Conservation (phyloP, 2,888 invertebrate species). For the Lottia gigantea region DNA sequence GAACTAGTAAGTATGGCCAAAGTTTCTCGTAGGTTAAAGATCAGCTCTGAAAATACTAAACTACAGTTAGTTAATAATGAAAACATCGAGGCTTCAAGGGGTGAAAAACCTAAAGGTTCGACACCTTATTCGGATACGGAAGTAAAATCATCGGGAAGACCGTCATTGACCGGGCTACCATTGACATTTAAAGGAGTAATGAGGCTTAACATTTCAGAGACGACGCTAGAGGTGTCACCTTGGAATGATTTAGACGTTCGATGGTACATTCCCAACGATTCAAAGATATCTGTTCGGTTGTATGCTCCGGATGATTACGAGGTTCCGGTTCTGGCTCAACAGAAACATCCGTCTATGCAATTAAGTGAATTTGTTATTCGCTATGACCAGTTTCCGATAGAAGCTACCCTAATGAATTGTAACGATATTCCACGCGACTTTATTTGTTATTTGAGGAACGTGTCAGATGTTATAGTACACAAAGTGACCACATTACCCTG, state of each 20-base stretch:
- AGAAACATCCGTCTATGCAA: conserved; percentile 20
- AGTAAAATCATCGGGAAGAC: conserved; percentile 32
- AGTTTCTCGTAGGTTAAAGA: conserved; percentile 44
- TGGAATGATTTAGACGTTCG: conserved; percentile 40
- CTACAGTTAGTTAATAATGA: too few species aligned
- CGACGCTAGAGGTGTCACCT: conserved; percentile 45
- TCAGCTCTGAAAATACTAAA: conserved; percentile 31
- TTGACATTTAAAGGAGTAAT: conserved; percentile 44
- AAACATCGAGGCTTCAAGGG: not conserved
- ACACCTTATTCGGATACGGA: conserved; percentile 24
- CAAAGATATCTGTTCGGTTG: conserved; percentile 33
- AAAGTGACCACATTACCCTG: conserved; percentile 41
- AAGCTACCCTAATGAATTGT: conserved; percentile 42
- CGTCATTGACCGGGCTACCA: conserved; percentile 37
- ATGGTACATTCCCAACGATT: conserved; percentile 45
- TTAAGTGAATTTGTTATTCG: conserved; percentile 39
- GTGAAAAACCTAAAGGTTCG: conserved; percentile 13
- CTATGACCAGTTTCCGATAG: conserved; percentile 45
- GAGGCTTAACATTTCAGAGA: conserved; percentile 43
- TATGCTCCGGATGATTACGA: conserved; percentile 33
- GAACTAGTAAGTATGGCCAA: conserved; percentile 48
- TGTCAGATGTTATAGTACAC: conserved; percentile 45
- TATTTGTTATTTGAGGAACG: conserved; percentile 37
- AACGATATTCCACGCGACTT: conserved; percentile 39
- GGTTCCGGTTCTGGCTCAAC: conserved; percentile 26